Percentiles rank a stretch among this genome's conserved stretches.
These are phyloP conservation scores for Dissostichus mawsoni DNA, from an alignment of 2,113 vertebrate genomes.

Conservation along the genomic window DNA sequence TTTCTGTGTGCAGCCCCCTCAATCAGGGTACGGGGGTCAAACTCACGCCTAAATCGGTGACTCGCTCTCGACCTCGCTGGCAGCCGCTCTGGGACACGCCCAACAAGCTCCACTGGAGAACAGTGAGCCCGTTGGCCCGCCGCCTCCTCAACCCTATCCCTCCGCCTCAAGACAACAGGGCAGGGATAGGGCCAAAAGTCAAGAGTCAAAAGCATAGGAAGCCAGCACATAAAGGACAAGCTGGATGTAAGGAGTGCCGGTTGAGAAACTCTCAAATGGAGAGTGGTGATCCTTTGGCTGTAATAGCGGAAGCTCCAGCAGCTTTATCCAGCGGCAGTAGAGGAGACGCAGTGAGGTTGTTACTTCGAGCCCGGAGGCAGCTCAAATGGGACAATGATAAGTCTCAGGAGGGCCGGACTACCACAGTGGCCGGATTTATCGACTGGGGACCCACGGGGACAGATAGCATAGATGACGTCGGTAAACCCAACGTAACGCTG, in stretches of 20 bases:
- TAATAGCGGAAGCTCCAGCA: constrained; percentile 53
- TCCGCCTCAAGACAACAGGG: constrained; percentile 64
- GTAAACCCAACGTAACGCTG: constrained; percentile 74
- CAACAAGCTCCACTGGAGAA: constrained; percentile 80
- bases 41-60: constrained; percentile 72
- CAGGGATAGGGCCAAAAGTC: constrained; percentile 57
- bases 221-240: constrained; percentile 64
- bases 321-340: constrained; percentile 62
- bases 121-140: constrained; percentile 76
- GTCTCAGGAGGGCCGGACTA: constrained; percentile 83
- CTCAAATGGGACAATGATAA: constrained; percentile 82
- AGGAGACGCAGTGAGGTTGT: constrained; percentile 61
- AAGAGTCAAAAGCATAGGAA: constrained; percentile 71
- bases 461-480: constrained; percentile 76
- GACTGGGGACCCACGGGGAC: constrained; percentile 87
- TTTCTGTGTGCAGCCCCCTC: constrained; percentile 82
- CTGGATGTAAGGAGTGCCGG: constrained; percentile 73
- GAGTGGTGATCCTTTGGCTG: constrained; percentile 51
- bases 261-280: constrained; percentile 70
- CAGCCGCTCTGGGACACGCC: constrained; percentile 79
- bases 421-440: constrained; percentile 86
- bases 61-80: constrained; percentile 75
- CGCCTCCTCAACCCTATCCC: constrained; percentile 72
- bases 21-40: constrained; percentile 77
- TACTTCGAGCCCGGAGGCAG: constrained; percentile 81